These are phyloP conservation scores for Dioctria rufipes DNA, from an alignment of 2,888 invertebrate genomes.

Conservation along the genomic window DNA sequence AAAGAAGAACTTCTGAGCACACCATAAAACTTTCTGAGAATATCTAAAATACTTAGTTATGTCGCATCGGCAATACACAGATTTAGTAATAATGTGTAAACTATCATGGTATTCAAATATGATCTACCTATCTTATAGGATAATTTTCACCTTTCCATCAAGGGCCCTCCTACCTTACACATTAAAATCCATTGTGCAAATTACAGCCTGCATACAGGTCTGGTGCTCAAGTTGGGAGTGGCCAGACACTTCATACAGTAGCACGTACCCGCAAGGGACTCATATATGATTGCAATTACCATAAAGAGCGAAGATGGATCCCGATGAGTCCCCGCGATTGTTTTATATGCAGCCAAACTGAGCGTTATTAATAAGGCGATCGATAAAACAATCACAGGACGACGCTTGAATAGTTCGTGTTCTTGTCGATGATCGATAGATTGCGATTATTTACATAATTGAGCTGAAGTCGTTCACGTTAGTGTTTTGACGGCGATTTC, in stretches of 20 bases:
- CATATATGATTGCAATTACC: constrained; percentile 59
- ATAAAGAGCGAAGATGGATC: constrained; percentile 53
- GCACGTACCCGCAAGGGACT: constrained; percentile 54
- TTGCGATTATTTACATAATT: constrained; percentile 53
- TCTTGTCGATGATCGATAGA: constrained; percentile 54
- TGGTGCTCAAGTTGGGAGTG: constrained; percentile 51
- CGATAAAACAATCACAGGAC: constrained; percentile 47
- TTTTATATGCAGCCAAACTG: neutral
- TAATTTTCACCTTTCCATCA: constrained; percentile 3
- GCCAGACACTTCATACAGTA: constrained; percentile 57
- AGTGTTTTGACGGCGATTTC: constrained; percentile 51
- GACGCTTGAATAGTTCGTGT: constrained; percentile 43
- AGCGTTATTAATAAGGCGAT: constrained; percentile 47
- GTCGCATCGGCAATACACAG: too few relatives aligned
- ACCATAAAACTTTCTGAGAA: too few relatives aligned
- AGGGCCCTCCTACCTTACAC: constrained; percentile 9
- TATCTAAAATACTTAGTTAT: too few relatives aligned
- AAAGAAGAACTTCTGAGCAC: too few relatives aligned
- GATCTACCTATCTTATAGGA: too few relatives aligned
- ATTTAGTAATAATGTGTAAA: too few relatives aligned
- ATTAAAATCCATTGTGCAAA: constrained; percentile 10
- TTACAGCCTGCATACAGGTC: constrained; percentile 29
- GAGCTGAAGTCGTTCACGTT: constrained; percentile 44
- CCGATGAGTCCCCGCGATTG: neutral
- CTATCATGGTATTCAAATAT: too few relatives aligned